Percentiles rank a stretch among this genome's conserved stretches.
phyloP scores from a whole-genome alignment of 2,888 invertebrate genomes.

The Sinotaia quadrata region DNA sequence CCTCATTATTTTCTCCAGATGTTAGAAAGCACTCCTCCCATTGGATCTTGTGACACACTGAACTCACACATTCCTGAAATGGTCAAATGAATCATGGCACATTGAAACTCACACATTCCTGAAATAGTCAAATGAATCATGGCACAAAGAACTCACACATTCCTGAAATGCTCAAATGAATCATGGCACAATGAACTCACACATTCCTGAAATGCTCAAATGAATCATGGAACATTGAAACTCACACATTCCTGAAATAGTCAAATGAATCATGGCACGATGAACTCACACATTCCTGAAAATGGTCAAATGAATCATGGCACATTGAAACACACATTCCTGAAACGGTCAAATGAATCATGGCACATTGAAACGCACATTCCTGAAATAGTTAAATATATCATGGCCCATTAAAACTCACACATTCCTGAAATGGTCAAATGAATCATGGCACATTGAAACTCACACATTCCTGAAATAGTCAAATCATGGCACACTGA shows the following conservation, averaged over 20 bases:
- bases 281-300: background rate
- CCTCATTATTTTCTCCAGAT: conserved; percentile 81
- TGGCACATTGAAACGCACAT: background rate
- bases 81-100: too few relatives aligned
- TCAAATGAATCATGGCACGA: background rate
- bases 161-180: background rate
- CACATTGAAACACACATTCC: background rate
- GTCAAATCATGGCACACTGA: background rate
- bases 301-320: background rate
- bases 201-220: too few relatives aligned
- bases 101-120: too few relatives aligned
- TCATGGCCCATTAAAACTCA: conserved; percentile 94
- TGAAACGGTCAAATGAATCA: background rate
- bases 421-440: conserved; percentile 79
- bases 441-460: too few relatives aligned
- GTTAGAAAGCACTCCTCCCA: conserved; percentile 89
- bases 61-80: conserved; percentile 86
- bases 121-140: too few relatives aligned
- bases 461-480: too few relatives aligned
- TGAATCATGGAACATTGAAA: too few relatives aligned
- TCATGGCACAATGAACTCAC: conserved; percentile 95
- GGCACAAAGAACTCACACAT: background rate
- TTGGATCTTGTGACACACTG: conserved; percentile 95
- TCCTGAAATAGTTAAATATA: background rate
- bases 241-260: background rate